phyloP scores from a whole-genome alignment of 2,113 vertebrate species.

The Aplodontia rufa region DNA sequence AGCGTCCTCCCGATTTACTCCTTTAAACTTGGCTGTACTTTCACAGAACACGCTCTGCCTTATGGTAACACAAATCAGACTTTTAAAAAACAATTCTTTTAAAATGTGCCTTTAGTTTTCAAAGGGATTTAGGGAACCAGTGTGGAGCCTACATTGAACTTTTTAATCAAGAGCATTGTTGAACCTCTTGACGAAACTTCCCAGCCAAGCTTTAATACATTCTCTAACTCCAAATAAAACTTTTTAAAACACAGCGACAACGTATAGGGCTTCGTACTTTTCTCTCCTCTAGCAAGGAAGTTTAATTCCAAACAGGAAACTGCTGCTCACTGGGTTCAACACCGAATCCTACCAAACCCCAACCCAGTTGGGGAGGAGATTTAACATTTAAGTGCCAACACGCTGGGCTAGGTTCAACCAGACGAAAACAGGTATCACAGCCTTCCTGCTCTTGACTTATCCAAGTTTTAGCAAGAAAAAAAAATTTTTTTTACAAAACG shows the following conservation, averaged over 20 bases:
- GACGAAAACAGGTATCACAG: no score
- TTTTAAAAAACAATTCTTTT: neutral
- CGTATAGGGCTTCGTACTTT: slow-evolving; percentile 40
- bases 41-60: neutral
- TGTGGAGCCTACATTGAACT: neutral
- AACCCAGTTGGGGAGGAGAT: neutral
- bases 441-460: neutral
- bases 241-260: neutral
- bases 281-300: slow-evolving; percentile 63
- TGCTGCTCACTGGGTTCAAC: slow-evolving; percentile 5
- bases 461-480: neutral
- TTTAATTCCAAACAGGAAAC: slow-evolving; percentile 75
- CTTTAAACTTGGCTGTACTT: neutral
- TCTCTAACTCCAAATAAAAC: neutral
- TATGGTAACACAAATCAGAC: neutral
- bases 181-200: slow-evolving; percentile 51
- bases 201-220: neutral
- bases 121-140: neutral
- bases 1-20: neutral
- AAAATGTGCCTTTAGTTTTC: neutral
- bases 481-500: neutral
- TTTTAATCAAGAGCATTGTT: slow-evolving; percentile 47
- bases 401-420: no score
- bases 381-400: neutral
- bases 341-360: slow-evolving; percentile 18